Evolutionary conservation across 2,113 vertebrate species (phyloP).

Genomic region (Bufo gargarizans): DNA sequence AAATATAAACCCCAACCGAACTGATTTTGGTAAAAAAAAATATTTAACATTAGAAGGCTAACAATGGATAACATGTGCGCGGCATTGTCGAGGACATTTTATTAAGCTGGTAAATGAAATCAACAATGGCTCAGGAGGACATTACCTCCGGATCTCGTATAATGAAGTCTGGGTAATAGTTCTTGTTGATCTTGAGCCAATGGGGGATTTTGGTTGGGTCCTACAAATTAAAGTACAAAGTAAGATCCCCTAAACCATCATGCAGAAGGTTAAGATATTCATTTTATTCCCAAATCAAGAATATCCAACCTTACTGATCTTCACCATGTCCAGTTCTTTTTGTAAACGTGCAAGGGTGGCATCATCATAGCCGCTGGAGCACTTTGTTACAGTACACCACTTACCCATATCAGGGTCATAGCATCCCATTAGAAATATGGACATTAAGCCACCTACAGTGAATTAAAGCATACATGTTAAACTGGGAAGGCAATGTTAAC

Average conservation of each 20-base stretch:
- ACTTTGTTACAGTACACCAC: slow-evolving; percentile 99
- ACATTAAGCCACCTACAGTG: slow-evolving; percentile 94
- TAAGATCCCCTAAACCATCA: background rate
- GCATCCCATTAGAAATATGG: slow-evolving; percentile 98
- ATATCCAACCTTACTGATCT: slow-evolving; percentile 95
- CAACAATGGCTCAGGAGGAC: background rate
- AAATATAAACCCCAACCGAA: too few relatives aligned
- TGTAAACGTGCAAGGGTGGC: slow-evolving; percentile 90
- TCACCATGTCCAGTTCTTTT: slow-evolving; percentile 93
- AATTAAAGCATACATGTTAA: background rate
- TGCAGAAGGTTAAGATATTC: background rate
- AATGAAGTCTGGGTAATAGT: slow-evolving; percentile 97
- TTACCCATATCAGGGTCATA: slow-evolving; percentile 88
- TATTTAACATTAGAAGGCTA: too few relatives aligned
- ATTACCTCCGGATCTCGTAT: slow-evolving; percentile 93
- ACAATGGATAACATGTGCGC: too few relatives aligned
- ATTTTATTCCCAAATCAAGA: background rate
- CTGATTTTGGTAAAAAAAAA: too few relatives aligned
- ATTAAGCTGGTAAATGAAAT: too few relatives aligned
- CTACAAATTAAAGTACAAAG: slow-evolving; percentile 64
- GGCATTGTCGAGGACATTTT: too few relatives aligned
- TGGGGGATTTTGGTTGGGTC: slow-evolving; percentile 92
- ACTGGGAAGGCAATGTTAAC: background rate
- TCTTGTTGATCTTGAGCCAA: slow-evolving; percentile 97
- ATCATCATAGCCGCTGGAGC: slow-evolving; percentile 91